Conservation (phyloP, 92 coral and sea anemone species). For the Montipora capitata region DNA sequence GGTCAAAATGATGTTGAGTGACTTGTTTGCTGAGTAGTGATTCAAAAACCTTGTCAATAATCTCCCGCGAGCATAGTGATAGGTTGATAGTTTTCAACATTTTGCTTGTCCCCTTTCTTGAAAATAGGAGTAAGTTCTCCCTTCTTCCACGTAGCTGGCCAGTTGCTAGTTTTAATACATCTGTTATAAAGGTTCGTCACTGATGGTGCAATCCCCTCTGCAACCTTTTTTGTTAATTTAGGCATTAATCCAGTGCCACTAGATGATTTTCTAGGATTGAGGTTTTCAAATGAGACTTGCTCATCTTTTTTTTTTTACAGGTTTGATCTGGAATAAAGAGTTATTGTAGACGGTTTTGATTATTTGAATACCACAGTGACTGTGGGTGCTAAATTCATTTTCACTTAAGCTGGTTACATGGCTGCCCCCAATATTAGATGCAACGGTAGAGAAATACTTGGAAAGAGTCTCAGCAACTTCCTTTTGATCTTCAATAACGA, state of each 20-base stretch:
- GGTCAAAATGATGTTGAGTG: not conserved
- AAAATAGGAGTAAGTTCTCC: slow-evolving; percentile 3
- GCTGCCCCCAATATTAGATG: slow-evolving; percentile 48
- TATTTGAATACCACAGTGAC: slow-evolving; percentile 22
- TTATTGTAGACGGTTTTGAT: not conserved
- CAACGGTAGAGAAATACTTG: slow-evolving; percentile 33
- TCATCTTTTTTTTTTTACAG: slow-evolving; percentile 10
- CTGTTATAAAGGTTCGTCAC: slow-evolving; percentile 37
- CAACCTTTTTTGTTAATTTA: slow-evolving; percentile 29
- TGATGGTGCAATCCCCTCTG: slow-evolving; percentile 55
- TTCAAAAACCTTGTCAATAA: slow-evolving; percentile 10
- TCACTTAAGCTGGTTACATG: slow-evolving; percentile 19
- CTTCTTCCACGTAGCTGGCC: not conserved
- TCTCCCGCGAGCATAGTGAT: slow-evolving; percentile 18
- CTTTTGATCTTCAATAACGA: slow-evolving; percentile 30
- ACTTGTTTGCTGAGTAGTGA: slow-evolving; percentile 11
- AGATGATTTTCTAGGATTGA: slow-evolving; percentile 27
- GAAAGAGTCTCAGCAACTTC: slow-evolving; percentile 41
- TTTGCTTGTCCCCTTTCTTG: too few relatives aligned
- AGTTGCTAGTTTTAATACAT: too few relatives aligned
- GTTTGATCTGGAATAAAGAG: slow-evolving; percentile 23
- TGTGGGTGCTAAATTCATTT: slow-evolving; percentile 23
- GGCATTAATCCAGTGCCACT: slow-evolving; percentile 5
- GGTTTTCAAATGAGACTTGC: not conserved
- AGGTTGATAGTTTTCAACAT: slow-evolving; percentile 10